Evolutionary conservation across 2,113 vertebrate genomes (phyloP).

Genomic region (Daboia siamensis): DNA sequence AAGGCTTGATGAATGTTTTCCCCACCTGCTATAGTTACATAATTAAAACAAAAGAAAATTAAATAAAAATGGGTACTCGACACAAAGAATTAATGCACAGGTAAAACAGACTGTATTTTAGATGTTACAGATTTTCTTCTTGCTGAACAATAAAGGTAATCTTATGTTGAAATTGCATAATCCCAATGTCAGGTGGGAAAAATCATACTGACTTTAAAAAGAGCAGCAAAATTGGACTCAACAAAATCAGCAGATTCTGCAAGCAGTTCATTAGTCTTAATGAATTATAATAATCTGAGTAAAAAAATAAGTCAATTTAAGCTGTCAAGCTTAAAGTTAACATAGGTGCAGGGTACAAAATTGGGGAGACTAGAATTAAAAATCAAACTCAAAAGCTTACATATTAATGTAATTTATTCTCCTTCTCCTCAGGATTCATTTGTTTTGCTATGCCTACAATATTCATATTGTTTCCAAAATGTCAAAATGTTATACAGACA

Average conservation of each 20-base stretch:
- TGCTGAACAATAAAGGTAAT: constrained; percentile 1
- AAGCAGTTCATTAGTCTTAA: constrained; percentile 7
- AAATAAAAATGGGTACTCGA: neutral
- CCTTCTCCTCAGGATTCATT: neutral
- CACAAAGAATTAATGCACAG: constrained; percentile 3
- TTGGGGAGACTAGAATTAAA: neutral
- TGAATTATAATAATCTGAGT: constrained; percentile 30
- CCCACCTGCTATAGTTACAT: constrained; percentile 14
- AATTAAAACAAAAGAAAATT: constrained; percentile 3
- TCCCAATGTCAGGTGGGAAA: neutral
- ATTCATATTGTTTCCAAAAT: neutral
- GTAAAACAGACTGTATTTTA: neutral
- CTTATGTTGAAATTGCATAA: constrained; percentile 8
- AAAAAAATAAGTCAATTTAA: constrained; percentile 25
- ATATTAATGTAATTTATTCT: neutral
- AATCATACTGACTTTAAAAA: constrained; percentile 13
- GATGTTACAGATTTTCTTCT: neutral
- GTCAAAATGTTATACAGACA: neutral
- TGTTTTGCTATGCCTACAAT: neutral
- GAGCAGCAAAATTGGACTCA: constrained; percentile 9
- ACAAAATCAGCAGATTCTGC: constrained; percentile 27
- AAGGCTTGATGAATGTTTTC: constrained; percentile 21
- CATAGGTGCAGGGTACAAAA: neutral
- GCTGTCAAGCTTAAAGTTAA: constrained; percentile 30
- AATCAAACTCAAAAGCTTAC: neutral